Conservation (phyloP, 2,113 vertebrate species). For the Crocuta crocuta region DNA sequence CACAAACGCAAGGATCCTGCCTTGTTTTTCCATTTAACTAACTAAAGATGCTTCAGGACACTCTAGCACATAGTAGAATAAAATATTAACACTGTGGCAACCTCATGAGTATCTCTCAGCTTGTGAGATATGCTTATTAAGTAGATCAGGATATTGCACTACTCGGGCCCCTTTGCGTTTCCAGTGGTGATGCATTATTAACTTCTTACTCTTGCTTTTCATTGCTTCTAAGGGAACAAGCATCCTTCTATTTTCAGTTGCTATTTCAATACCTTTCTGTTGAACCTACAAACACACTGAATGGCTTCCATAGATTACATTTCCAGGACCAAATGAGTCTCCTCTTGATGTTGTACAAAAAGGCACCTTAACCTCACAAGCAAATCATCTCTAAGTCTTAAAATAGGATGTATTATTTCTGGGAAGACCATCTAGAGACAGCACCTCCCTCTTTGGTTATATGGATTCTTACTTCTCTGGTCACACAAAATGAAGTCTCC, state of each 20-base stretch:
- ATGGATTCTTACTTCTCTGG: neutral
- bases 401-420: neutral
- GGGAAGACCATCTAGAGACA: neutral
- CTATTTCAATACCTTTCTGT: neutral
- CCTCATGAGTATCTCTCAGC: neutral
- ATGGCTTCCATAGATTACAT: neutral
- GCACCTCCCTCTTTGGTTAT: neutral
- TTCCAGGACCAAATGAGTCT: neutral
- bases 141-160: neutral
- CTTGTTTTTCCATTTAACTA: neutral
- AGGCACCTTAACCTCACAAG: neutral
- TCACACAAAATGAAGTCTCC: neutral
- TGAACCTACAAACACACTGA: neutral
- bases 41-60: neutral
- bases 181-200: neutral
- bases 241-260: neutral
- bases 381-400: neutral
- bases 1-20: neutral
- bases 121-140: neutral
- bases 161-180: neutral
- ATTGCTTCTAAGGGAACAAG: neutral
- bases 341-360: neutral
- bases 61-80: neutral
- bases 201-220: neutral
- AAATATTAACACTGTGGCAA: neutral